A percentile compares a stretch with the other conserved stretches of the same genome.
phyloP scores from a whole-genome alignment of 1,140 invertebrate genomes.

The Drosophila athabasca region DNA sequence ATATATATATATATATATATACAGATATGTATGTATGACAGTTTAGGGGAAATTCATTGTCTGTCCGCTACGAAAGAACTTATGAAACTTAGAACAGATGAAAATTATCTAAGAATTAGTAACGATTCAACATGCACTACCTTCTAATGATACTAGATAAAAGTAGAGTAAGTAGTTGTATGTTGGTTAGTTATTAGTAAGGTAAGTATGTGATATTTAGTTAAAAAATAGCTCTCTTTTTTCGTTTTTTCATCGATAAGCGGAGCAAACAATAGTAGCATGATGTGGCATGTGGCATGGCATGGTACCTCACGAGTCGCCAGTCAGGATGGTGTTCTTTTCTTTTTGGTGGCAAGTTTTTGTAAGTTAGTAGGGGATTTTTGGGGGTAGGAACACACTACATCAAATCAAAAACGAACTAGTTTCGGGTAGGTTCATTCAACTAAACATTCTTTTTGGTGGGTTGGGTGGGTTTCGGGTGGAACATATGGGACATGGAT shows the following conservation, averaged over 20 bases:
- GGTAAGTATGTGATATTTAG: too few species aligned
- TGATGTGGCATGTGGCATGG: neutral
- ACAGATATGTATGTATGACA: slow-evolving; percentile 49
- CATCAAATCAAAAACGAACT: slow-evolving; percentile 1
- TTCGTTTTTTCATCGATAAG: too few species aligned
- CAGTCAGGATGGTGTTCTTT: neutral
- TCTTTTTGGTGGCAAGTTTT: slow-evolving; percentile 12
- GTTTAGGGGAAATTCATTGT: slow-evolving; percentile 78
- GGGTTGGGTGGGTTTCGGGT: slow-evolving; percentile 5
- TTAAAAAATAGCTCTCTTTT: neutral
- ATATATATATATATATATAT: slow-evolving; percentile 29
- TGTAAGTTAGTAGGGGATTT: slow-evolving; percentile 4
- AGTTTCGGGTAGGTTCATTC: slow-evolving; percentile 17
- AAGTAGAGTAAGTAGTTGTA: too few species aligned
- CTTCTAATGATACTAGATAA: too few species aligned
- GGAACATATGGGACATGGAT: neutral
- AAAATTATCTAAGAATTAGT: slow-evolving; percentile 12
- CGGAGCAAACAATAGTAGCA: too few species aligned
- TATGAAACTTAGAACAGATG: slow-evolving; percentile 4
- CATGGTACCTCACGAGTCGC: too few species aligned
- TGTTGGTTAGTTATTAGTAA: too few species aligned
- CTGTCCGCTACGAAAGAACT: slow-evolving; percentile 48
- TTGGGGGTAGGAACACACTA: neutral
- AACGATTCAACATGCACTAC: too few species aligned
- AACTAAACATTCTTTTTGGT: slow-evolving; percentile 34